A percentile compares a stretch with the other conserved stretches of the same genome.
Evolutionary conservation across 2,113 vertebrate genomes (phyloP).

Genomic region (Rhizomys pruinosus): DNA sequence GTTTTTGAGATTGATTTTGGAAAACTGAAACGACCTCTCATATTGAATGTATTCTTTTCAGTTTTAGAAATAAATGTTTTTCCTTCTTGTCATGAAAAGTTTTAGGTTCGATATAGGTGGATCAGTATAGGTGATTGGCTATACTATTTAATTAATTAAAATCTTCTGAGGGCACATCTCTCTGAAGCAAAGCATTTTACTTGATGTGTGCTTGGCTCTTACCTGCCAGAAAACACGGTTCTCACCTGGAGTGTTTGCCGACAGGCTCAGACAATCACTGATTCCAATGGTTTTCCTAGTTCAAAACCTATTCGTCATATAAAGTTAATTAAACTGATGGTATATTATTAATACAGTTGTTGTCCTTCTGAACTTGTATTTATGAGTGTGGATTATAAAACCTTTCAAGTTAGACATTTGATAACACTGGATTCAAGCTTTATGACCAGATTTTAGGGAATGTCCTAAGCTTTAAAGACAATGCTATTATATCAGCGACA

Average conservation of each 20-base stretch:
- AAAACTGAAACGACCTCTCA: not conserved
- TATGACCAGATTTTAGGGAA: not conserved
- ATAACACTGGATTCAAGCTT: not conserved
- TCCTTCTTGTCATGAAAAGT: not conserved
- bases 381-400: not conserved
- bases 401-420: not conserved
- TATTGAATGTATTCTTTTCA: not conserved
- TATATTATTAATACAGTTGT: slow-evolving; percentile 1
- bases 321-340: slow-evolving; percentile 52
- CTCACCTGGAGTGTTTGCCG: not conserved
- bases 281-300: not conserved
- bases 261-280: not conserved
- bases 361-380: not conserved
- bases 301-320: slow-evolving; percentile 17
- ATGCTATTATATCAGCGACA: not conserved
- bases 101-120: not conserved
- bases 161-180: not conserved
- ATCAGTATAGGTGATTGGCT: slow-evolving; percentile 7
- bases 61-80: slow-evolving; percentile 43
- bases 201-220: slow-evolving; percentile 30
- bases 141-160: slow-evolving; percentile 31
- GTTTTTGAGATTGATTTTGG: not conserved
- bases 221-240: not conserved
- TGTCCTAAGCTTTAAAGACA: not conserved
- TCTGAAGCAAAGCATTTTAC: slow-evolving; percentile 1